Percentiles rank a stretch among this genome's conserved stretches.
phyloP scores from a whole-genome alignment of 2,113 vertebrate genomes.

The Trinectes maculatus region DNA sequence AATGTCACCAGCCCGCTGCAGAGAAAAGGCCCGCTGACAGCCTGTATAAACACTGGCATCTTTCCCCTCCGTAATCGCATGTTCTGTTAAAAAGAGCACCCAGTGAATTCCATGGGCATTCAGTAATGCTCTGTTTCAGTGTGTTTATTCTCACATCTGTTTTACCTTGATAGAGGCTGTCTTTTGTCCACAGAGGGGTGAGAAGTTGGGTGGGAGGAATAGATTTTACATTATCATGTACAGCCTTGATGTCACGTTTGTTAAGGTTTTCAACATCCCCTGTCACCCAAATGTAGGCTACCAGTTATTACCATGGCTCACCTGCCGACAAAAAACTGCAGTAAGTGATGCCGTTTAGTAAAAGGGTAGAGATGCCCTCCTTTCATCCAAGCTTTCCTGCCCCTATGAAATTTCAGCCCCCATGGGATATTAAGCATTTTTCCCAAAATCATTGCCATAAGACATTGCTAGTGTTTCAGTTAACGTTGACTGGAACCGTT shows the following conservation, averaged over 20 bases:
- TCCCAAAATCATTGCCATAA: neutral
- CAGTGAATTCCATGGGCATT: slow-evolving; percentile 72
- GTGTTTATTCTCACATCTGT: slow-evolving; percentile 57
- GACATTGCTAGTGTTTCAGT: neutral
- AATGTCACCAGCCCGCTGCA: slow-evolving; percentile 67
- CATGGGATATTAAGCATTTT: neutral
- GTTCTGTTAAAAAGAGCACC: slow-evolving; percentile 75
- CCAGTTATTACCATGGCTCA: neutral
- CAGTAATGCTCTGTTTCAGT: slow-evolving; percentile 61
- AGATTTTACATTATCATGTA: slow-evolving; percentile 17
- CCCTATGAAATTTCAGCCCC: neutral
- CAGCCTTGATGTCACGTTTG: slow-evolving; percentile 8
- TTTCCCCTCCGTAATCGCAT: slow-evolving; percentile 60
- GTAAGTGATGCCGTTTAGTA: too few relatives aligned
- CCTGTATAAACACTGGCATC: slow-evolving; percentile 74
- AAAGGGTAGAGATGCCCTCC: neutral
- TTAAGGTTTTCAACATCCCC: slow-evolving; percentile 13
- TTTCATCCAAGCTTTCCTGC: neutral
- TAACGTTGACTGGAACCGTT: neutral
- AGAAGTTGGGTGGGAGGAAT: slow-evolving; percentile 3
- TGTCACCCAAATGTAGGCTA: neutral
- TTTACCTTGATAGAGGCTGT: slow-evolving; percentile 53
- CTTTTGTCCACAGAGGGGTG: slow-evolving; percentile 35
- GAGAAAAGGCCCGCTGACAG: slow-evolving; percentile 71
- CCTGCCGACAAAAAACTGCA: neutral